phyloP scores from a whole-genome alignment of 2,113 vertebrate species.

The Synodontis membranacea region DNA sequence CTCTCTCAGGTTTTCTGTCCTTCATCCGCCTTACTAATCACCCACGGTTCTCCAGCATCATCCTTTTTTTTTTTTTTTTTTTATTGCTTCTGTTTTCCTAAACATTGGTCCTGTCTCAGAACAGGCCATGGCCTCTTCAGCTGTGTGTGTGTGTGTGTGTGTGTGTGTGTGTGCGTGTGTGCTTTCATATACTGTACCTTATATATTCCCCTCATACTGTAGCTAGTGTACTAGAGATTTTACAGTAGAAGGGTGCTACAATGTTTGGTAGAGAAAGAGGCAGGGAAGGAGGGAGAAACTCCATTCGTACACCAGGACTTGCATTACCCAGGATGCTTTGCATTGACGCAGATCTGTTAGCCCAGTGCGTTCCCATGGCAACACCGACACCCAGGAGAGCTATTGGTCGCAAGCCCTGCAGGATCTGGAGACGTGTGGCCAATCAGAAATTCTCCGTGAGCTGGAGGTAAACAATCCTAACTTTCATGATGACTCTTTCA shows the following conservation, averaged over 20 bases:
- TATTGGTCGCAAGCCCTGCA: slow-evolving; percentile 97
- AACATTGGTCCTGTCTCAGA: slow-evolving; percentile 28
- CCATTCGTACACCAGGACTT: slow-evolving; percentile 61
- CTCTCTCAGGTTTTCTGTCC: slow-evolving; percentile 94
- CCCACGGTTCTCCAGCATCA: slow-evolving; percentile 80
- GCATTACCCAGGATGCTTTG: slow-evolving; percentile 72
- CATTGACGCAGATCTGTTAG: slow-evolving; percentile 92
- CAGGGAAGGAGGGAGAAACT: slow-evolving; percentile 59
- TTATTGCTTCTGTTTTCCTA: slow-evolving; percentile 71
- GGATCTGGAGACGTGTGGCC: slow-evolving; percentile 96
- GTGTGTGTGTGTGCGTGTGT: slow-evolving; percentile 12
- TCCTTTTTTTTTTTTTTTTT: no score
- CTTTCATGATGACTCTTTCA: slow-evolving; percentile 29
- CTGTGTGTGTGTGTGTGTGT: slow-evolving; percentile 30
- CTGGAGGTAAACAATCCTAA: slow-evolving; percentile 82
- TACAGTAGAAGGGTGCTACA: slow-evolving; percentile 6
- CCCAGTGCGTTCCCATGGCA: slow-evolving; percentile 78
- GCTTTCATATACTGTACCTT: slow-evolving; percentile 64
- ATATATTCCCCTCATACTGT: slow-evolving; percentile 66
- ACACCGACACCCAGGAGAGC: slow-evolving; percentile 83
- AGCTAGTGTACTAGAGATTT: background rate
- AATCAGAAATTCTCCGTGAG: slow-evolving; percentile 95
- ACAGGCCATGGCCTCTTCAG: slow-evolving; percentile 62
- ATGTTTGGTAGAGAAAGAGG: slow-evolving; percentile 40
- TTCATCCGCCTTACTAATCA: slow-evolving; percentile 94